These are phyloP conservation scores for Scolopax rusticola DNA, from an alignment of 2,797 vertebrate species.

Conservation along the genomic window DNA sequence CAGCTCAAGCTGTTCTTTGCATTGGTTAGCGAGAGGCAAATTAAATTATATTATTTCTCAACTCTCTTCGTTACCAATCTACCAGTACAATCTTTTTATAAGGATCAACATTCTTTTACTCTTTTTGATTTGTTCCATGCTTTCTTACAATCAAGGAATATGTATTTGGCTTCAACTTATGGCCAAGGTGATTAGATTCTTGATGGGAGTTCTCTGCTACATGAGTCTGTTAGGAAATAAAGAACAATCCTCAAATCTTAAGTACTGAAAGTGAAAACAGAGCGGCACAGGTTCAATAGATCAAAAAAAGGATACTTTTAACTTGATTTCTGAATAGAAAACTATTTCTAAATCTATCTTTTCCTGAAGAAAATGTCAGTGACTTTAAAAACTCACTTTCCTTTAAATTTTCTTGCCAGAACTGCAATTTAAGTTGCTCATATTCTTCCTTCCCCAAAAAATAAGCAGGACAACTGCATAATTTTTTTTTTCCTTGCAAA, in stretches of 20 bases:
- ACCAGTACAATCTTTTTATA: neutral
- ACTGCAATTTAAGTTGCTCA: neutral
- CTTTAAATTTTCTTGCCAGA: neutral
- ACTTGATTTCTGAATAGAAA: neutral
- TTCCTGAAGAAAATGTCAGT: neutral
- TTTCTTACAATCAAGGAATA: neutral
- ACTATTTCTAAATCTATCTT: neutral
- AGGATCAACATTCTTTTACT: neutral
- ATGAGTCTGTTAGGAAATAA: neutral
- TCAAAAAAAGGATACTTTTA: neutral
- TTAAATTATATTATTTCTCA: neutral
- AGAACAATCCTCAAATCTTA: neutral
- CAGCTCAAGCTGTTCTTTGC: neutral
- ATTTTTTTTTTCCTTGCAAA: neutral
- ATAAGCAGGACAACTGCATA: neutral
- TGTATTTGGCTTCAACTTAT: neutral
- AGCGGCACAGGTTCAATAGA: neutral
- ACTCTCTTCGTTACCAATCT: accelerated
- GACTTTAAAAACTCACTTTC: neutral
- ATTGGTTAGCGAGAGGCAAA: neutral
- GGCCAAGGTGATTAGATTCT: neutral
- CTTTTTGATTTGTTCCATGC: neutral
- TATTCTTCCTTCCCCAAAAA: neutral
- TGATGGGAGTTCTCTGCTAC: neutral
- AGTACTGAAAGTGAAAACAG: neutral